These are phyloP conservation scores for Clamator glandarius DNA, from an alignment of 2,797 vertebrate species.

Conservation along the genomic window DNA sequence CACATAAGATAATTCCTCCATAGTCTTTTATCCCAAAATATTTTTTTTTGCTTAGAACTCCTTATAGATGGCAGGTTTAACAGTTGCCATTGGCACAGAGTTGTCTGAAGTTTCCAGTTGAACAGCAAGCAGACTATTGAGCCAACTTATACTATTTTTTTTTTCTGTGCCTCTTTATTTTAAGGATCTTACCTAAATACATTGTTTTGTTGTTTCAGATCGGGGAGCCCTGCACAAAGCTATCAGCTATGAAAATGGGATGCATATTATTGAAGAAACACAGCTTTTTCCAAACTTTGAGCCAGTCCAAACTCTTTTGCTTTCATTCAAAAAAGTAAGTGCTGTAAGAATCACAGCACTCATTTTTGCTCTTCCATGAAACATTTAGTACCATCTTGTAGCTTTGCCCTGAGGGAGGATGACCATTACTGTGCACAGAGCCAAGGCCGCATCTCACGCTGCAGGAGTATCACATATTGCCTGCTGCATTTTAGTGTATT, in stretches of 20 bases:
- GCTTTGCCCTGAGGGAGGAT: accelerated
- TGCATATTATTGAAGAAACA: slow-evolving; percentile 93
- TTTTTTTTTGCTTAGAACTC: not conserved
- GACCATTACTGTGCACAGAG: accelerated
- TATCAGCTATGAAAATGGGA: slow-evolving; percentile 83
- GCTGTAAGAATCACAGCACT: not conserved
- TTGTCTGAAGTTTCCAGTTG: not conserved
- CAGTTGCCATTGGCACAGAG: not conserved
- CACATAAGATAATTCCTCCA: not conserved
- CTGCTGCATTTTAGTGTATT: not conserved
- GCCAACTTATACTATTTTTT: accelerated
- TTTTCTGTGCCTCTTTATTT: not conserved
- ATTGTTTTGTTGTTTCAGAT: slow-evolving; percentile 77
- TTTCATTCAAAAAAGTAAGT: slow-evolving; percentile 87
- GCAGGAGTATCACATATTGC: accelerated
- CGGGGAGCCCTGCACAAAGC: slow-evolving; percentile 92
- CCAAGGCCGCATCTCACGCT: not conserved
- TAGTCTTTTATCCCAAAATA: not conserved
- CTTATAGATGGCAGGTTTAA: not conserved
- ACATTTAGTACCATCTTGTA: not conserved
- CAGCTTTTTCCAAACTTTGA: slow-evolving; percentile 87
- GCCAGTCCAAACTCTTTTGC: slow-evolving; percentile 87
- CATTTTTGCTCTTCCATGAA: not conserved
- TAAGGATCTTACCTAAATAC: not conserved
- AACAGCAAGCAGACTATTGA: not conserved